Evolutionary conservation across 2,888 invertebrate genomes (phyloP).

Genomic region (Polyploca ridens): DNA sequence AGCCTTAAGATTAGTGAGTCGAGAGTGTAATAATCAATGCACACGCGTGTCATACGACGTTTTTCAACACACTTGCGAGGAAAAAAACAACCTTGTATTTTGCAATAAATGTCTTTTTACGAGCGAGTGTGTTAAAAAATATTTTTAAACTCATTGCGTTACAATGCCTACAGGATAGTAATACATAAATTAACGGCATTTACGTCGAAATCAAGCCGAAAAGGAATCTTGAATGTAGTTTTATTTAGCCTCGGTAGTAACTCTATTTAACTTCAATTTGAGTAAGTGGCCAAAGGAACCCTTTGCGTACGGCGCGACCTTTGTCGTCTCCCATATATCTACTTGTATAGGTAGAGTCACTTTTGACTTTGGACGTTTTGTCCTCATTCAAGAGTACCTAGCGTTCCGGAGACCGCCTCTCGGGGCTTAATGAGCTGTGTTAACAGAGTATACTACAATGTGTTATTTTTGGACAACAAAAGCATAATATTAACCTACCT

Average conservation of each 20-base stretch:
- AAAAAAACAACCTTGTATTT: no score
- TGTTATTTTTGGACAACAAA: constrained; percentile 22
- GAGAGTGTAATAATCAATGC: no score
- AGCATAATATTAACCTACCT: constrained; percentile 11
- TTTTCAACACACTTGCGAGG: no score
- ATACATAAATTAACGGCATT: background rate
- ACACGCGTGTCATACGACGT: no score
- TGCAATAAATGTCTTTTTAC: no score
- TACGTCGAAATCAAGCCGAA: background rate
- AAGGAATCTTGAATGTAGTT: background rate
- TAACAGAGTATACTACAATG: constrained; percentile 25
- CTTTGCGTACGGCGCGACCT: constrained; percentile 33
- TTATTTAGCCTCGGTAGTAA: background rate
- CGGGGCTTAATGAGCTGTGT: constrained; percentile 45
- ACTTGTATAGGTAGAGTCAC: constrained; percentile 28
- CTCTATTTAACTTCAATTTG: constrained; percentile 7
- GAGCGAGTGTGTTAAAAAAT: no score
- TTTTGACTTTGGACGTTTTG: constrained; percentile 45
- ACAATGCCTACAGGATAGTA: background rate
- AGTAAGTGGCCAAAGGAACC: constrained; percentile 5
- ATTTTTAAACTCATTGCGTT: no score
- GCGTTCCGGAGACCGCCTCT: constrained; percentile 24
- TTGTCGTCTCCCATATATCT: constrained; percentile 33
- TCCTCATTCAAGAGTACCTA: constrained; percentile 32
- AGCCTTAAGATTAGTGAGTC: no score